phyloP scores from a whole-genome alignment of 2,888 invertebrate species.

The Caenorhabditis virilis region DNA sequence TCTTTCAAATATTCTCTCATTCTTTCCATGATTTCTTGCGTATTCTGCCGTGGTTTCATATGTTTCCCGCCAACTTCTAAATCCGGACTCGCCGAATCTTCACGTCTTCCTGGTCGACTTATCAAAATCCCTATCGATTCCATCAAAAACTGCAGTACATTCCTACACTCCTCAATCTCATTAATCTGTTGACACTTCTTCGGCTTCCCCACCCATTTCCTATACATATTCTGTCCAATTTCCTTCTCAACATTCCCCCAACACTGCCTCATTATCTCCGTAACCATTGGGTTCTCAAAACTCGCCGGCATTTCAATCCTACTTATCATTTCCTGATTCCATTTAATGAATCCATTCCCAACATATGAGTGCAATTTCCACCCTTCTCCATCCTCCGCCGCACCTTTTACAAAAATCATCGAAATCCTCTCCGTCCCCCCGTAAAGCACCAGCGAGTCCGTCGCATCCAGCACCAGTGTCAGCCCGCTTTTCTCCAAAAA shows the following conservation, averaged over 20 bases:
- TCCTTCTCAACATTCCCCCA: not conserved
- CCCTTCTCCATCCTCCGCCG: too few relatives aligned
- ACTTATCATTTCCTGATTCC: not conserved
- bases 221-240: not conserved
- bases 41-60: conserved; percentile 16
- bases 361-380: too few relatives aligned
- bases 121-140: conserved; percentile 16
- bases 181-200: not conserved
- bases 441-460: conserved; percentile 12
- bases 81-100: conserved; percentile 12
- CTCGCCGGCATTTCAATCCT: not conserved
- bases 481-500: conserved; percentile 17
- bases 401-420: conserved; percentile 12
- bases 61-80: conserved; percentile 38
- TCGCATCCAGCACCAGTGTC: conserved; percentile 12
- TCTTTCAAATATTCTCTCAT: conserved; percentile 12
- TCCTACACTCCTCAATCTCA: not conserved
- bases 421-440: conserved; percentile 20
- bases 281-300: too few relatives aligned
- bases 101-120: not conserved
- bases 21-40: conserved; percentile 9
- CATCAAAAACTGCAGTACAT: conserved; percentile 11
- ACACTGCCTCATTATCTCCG: not conserved
- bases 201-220: not conserved
- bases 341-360: not conserved